Base-by-base conservation (phyloP, 2,113 vertebrate genomes). In the Coptodon bakossiorum region DNA sequence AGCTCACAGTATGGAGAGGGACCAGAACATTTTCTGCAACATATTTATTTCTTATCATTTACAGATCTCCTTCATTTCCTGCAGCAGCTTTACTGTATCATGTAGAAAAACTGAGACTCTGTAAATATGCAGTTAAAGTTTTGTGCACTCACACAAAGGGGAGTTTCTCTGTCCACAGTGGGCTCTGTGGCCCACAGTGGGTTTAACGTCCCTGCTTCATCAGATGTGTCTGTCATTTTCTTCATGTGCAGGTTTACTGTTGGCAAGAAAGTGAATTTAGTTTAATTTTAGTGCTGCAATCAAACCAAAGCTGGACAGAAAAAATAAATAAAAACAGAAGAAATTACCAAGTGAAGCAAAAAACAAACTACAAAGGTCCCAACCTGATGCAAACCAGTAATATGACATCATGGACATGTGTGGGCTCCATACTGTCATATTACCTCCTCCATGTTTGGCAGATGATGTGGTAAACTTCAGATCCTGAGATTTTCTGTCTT, bases 321-420 rank as follows among this genome's bases (percentile, higher is more conserved):
- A 34, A 63, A 63, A 63, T 6, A 2, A n/a, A 36, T 19, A 0
- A 0, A 63, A 63, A 36, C 31, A 34, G 3, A 36, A 5, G 9
- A 66, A 36, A 12, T 63, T 11, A 63, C 17, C 31, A 63, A 63
- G 59, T 19, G 29, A 6, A 6, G 16, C 9, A 19, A 17, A 63
- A 59, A 45, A 5, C 43, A 45, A 50, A 63, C 29, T 36, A 3
- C 59, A 3, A 63, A 36, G 9, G 17, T 63, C 31, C 2, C 59
- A 66, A 66, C 31, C 17, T 6, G 9, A n/a, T n/a, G 59, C 59
- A 63, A 63, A 63, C 31, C 6, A 0, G 56, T 59, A 2, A 59
- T 16, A 59, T 59, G 14, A 36, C 57, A 59, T 31, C 2, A 61
- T 0, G 57, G 57, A 9, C 57, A 31, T 0, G 57, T 31, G 10